Base-by-base conservation (phyloP, 2,888 invertebrate genomes). In the Serrognathus titanus region DNA sequence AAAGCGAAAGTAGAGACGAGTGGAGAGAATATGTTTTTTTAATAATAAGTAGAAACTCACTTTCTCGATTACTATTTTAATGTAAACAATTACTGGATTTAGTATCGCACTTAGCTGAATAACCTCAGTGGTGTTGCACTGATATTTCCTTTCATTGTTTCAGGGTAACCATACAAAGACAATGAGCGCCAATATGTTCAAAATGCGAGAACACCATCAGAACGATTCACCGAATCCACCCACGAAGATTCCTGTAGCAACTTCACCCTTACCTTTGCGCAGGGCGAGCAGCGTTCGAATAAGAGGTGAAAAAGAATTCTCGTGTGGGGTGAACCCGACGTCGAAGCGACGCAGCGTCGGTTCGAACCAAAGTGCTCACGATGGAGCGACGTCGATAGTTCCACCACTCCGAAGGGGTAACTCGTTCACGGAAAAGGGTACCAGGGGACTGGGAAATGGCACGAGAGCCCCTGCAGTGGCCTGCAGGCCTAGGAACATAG, bases 401-500 rank as follows among this genome's bases (percentile, higher is more conserved):
- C 40, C 36, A 38, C 11, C 49, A 43, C 66, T 73, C 60, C 66
- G 67, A 66, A 69, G 73, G 67, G 73, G 73, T 40, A 62, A 64
- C 57, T 75, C 74, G 63, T 72, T 72, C 68, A 71, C 72, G 70
- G 75, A 75, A 70, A 69, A 71, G 69, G 73, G 72, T 54, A 71
- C 24, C 20, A 66, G 64, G 43, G 62, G 51, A 48, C 46, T 53
- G 77, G 80, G 78, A 80, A 62, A 81, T 82, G 71, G 81, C 80
- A 71, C 75, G 79, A 72, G 76, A 77, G 75, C 79, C 78, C 48
- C 48, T 46, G 48, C 56, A 58, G 56, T 54, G 63, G 62, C 61
- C 58, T 69, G 79, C 78, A 74, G 80, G 74, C 79, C 79, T 83
- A 83, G 72, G 82, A 78, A 82, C 81, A 83, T 85, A 66, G 69